A percentile compares a stretch with the other conserved stretches of the same genome.
phyloP scores from a whole-genome alignment of 2,888 invertebrate genomes.

The Diarsia mendica region DNA sequence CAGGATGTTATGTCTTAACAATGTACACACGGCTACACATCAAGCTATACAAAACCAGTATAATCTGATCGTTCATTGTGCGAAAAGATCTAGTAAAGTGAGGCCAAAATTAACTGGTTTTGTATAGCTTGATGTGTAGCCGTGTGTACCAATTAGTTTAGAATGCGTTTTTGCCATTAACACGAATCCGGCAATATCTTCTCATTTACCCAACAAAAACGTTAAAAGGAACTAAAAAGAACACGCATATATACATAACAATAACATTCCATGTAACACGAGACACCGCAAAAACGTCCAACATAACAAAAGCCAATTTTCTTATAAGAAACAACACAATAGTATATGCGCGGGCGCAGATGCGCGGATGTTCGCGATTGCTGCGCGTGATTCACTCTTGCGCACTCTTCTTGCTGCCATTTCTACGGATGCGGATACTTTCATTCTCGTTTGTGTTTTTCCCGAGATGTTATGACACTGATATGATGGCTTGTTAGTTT shows the following conservation, averaged over 20 bases:
- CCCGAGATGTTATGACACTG: conserved; percentile 56
- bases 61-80: too few species aligned
- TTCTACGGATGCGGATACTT: conserved; percentile 69
- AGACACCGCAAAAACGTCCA: conserved; percentile 51
- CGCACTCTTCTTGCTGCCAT: conserved; percentile 65
- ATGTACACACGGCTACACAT: too few species aligned
- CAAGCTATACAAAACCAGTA: too few species aligned
- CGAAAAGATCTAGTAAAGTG: too few species aligned
- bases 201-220: conserved; percentile 22
- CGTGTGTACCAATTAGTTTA: conserved; percentile 1
- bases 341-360: conserved; percentile 58
- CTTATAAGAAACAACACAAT: conserved; percentile 65
- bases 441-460: conserved; percentile 65
- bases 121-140: too few species aligned
- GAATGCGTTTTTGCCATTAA: conserved; percentile 2
- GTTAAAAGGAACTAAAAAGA: conserved; percentile 37
- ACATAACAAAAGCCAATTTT: conserved; percentile 61
- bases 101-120: too few species aligned
- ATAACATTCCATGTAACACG: conserved; percentile 57
- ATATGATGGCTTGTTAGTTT: conserved; percentile 42
- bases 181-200: conserved; percentile 11
- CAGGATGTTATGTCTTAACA: too few species aligned
- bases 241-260: conserved; percentile 26
- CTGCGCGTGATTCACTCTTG: conserved; percentile 69
- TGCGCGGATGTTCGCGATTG: conserved; percentile 71